Percentiles rank a stretch among this genome's conserved stretches.
phyloP scores from a whole-genome alignment of 2,113 vertebrate genomes.

The Myrmecophaga tridactyla region DNA sequence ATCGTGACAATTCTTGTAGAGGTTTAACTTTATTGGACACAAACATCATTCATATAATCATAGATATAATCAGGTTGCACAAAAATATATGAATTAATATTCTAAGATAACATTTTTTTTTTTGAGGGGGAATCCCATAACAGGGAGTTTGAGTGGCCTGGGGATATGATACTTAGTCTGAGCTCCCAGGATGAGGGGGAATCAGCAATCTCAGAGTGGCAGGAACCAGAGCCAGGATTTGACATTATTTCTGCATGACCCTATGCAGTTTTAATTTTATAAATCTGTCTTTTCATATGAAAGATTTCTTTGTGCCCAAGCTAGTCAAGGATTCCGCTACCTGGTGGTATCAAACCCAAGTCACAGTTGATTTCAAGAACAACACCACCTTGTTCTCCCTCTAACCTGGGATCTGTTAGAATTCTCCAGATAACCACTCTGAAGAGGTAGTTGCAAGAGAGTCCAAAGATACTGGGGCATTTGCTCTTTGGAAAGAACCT shows the following conservation, averaged over 20 bases:
- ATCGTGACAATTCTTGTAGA: not conserved
- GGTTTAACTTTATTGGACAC: not conserved
- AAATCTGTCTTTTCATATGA: not conserved
- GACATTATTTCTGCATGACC: not conserved
- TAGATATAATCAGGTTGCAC: not conserved
- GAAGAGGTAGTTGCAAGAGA: not conserved
- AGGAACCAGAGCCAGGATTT: not conserved
- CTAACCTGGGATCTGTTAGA: not conserved
- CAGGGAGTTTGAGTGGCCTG: not conserved
- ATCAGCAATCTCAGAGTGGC: not conserved
- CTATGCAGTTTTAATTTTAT: not conserved
- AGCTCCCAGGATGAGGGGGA: not conserved
- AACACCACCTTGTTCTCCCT: not conserved
- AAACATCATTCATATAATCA: not conserved
- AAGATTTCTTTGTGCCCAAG: not conserved
- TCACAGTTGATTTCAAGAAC: not conserved
- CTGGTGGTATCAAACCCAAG: not conserved
- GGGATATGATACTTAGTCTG: not conserved
- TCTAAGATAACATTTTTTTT: not conserved
- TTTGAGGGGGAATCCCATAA: not conserved
- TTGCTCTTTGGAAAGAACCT: not conserved
- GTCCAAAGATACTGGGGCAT: too few species aligned
- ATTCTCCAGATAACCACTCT: not conserved
- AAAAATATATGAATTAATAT: not conserved
- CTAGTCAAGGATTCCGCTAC: not conserved